Evolutionary conservation across 1,140 invertebrate genomes (phyloP), one percentile per base, ranked within the genome.

Genomic region (Gonatopus flavifemur): DNA sequence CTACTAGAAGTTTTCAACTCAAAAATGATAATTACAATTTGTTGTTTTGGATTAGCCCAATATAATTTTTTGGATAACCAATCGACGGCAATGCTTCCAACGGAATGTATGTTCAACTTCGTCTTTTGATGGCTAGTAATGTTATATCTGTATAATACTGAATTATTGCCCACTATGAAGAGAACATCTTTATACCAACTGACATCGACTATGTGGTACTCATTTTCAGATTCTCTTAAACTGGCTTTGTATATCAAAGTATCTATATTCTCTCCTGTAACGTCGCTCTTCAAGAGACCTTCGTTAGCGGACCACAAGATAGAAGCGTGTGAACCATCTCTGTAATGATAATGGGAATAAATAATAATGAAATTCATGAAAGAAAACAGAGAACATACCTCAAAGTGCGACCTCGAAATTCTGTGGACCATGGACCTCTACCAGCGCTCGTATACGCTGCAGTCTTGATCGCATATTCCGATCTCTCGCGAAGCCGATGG

Each of bases 11-110:
- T 6, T 18, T 48, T 12, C 13, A 10, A 9, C 20, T 30, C 16
- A 16, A 18, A 35, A 13, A 12, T 24, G 2, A 9, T 16, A 72
- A 77, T 83, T 78, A 89, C 87, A 71, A 88, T 77, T 73, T 91
- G 89, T 66, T 89, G 86, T 69, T 88, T 88, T 9, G 87, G 86
- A 76, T 89, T 91, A 0, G 91, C 89, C 91, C 92, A 96, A 66
- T 96, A 96, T 0, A 97, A 69, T 67, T 91, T 89, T 20, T 85
- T 86, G 0, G 90, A 90, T 21, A 95, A 84, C 90, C 91, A 94
- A 64, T 97, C 93, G 2, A 94, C 86, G 0, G 90, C 88, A 15
- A 96, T 81, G 55, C 86, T 87, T 0, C 86, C 84, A 1, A 90
- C 90, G 16, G 86, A 86, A 32, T 87, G 82, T 49, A 88, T 82